phyloP scores from a whole-genome alignment of 2,113 vertebrate species.

The Emydocephalus ijimae region DNA sequence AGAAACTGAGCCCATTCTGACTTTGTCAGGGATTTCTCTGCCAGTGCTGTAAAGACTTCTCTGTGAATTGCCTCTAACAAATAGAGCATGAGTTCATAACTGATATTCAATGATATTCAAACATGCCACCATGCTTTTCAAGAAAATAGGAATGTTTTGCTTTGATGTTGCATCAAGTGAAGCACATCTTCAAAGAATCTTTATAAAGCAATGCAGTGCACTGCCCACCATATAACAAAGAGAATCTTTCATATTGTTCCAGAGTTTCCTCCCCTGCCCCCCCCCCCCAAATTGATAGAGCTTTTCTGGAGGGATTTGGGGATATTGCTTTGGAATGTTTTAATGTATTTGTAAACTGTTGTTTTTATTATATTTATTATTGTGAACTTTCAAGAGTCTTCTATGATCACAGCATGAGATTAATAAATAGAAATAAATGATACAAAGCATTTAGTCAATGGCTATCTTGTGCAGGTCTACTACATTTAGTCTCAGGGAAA shows the following conservation, averaged over 20 bases:
- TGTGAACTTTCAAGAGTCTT: background rate
- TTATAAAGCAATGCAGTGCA: background rate
- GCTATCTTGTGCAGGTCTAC: background rate
- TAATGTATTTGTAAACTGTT: background rate
- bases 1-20: background rate
- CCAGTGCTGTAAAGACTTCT: background rate
- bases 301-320: background rate
- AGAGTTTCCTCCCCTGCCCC: background rate
- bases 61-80: background rate
- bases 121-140: background rate
- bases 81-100: background rate
- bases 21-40: background rate
- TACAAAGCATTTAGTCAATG: background rate
- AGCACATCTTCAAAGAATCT: background rate
- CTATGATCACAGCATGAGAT: background rate
- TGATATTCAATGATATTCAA: background rate
- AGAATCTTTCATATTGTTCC: background rate
- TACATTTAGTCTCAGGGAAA: background rate
- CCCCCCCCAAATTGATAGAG: background rate
- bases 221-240: background rate
- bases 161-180: background rate
- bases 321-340: background rate
- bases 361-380: background rate
- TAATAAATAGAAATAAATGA: background rate
- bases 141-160: background rate